Evolutionary conservation across 2,797 vertebrate genomes (phyloP).

Genomic region (Telmatherina bonti): DNA sequence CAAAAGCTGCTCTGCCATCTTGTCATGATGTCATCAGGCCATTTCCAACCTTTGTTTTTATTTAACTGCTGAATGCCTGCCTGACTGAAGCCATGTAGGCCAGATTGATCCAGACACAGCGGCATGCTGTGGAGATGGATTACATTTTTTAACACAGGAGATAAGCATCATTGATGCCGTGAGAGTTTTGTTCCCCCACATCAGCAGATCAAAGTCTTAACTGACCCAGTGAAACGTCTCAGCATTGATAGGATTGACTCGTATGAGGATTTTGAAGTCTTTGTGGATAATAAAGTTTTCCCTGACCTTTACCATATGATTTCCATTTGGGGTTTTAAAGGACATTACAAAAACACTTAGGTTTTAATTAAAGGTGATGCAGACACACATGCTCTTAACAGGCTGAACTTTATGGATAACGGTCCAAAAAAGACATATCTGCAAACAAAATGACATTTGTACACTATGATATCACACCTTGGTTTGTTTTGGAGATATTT

Average conservation of each 20-base stretch:
- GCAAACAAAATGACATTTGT: too few relatives aligned
- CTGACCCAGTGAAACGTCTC: too few relatives aligned
- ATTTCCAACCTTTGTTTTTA: background rate
- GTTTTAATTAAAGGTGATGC: background rate
- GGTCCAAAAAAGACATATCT: too few relatives aligned
- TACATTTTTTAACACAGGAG: background rate
- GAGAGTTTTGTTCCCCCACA: background rate
- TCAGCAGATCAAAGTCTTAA: background rate
- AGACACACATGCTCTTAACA: background rate
- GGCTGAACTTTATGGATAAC: too few relatives aligned
- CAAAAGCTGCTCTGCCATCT: background rate
- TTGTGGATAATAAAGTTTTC: too few relatives aligned
- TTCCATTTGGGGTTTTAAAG: background rate
- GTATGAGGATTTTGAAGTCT: background rate
- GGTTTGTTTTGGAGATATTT: too few relatives aligned
- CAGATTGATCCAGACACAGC: background rate
- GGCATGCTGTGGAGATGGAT: background rate
- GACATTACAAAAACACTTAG: background rate
- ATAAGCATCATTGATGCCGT: background rate
- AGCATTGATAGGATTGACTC: too few relatives aligned
- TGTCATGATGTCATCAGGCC: background rate
- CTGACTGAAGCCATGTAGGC: background rate
- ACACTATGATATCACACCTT: too few relatives aligned
- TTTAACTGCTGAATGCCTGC: constrained; percentile 11
- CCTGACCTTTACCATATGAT: background rate